Conservation (phyloP, 1,140 invertebrate genomes). For the Bombus ignitus region DNA sequence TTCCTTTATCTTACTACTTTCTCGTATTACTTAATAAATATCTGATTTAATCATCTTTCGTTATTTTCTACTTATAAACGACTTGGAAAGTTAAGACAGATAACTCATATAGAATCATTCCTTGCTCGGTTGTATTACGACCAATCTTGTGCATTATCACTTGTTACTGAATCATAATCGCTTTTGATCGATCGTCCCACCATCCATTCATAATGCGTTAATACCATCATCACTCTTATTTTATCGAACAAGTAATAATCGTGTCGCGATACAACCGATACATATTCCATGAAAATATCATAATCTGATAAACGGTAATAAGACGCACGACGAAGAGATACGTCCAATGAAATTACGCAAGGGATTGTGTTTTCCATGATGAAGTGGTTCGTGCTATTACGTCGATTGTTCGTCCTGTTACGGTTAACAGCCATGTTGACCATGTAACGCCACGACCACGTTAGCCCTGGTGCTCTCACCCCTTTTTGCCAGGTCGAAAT, state of each 20-base stretch:
- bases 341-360: not conserved
- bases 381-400: constrained; percentile 6
- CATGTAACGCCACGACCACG: not conserved
- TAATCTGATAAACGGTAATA: not conserved
- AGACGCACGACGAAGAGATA: not conserved
- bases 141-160: too few species aligned
- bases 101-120: too few species aligned
- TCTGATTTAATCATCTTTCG: too few species aligned
- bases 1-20: too few species aligned
- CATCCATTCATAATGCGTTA: not conserved
- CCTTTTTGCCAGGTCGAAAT: not conserved
- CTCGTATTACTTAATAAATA: too few species aligned
- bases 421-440: constrained; percentile 1
- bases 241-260: not conserved
- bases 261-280: not conserved
- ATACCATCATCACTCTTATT: not conserved
- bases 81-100: not conserved
- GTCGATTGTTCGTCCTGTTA: constrained; percentile 3
- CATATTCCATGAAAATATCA: not conserved
- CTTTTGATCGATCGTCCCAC: not conserved
- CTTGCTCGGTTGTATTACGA: too few species aligned
- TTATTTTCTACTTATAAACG: not conserved
- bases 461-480: not conserved
- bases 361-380: not conserved
- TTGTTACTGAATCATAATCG: not conserved